Conservation (phyloP, 2,888 invertebrate species). For the Dicyrtoma fusca region DNA sequence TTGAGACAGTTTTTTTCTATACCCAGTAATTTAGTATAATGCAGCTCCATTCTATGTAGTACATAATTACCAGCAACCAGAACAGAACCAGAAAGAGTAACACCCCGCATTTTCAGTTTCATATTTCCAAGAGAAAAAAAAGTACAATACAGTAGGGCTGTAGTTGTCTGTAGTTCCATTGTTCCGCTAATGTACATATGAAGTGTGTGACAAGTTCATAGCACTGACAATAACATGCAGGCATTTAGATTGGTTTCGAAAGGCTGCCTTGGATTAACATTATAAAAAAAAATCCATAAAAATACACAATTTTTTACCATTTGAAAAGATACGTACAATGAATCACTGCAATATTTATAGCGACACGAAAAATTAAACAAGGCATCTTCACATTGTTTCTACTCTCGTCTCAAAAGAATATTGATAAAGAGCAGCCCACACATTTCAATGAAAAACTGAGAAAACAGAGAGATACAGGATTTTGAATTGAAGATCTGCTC, state of each 20-base stretch:
- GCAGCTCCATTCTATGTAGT: no score
- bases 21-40: no score
- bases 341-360: background rate
- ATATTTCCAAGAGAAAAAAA: no score
- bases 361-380: background rate
- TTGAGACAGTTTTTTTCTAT: no score
- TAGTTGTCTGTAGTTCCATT: no score
- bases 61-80: no score
- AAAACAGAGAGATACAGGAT: background rate
- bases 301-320: background rate
- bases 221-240: slow-evolving; percentile 12
- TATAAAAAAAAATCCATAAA: slow-evolving; percentile 5
- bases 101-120: no score
- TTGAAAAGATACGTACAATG: background rate
- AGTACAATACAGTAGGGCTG: no score
- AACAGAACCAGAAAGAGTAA: no score
- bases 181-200: no score
- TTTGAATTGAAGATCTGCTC: slow-evolving; percentile 11
- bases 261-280: slow-evolving; percentile 8
- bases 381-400: background rate
- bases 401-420: background rate
- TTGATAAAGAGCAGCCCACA: background rate
- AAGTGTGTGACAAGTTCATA: slow-evolving; percentile 1
- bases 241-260: slow-evolving; percentile 20
- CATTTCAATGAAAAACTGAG: background rate